Percentiles rank a stretch among this genome's conserved stretches.
phyloP scores from a whole-genome alignment of 1,140 invertebrate species.

The Hypsibius dujardini region DNA sequence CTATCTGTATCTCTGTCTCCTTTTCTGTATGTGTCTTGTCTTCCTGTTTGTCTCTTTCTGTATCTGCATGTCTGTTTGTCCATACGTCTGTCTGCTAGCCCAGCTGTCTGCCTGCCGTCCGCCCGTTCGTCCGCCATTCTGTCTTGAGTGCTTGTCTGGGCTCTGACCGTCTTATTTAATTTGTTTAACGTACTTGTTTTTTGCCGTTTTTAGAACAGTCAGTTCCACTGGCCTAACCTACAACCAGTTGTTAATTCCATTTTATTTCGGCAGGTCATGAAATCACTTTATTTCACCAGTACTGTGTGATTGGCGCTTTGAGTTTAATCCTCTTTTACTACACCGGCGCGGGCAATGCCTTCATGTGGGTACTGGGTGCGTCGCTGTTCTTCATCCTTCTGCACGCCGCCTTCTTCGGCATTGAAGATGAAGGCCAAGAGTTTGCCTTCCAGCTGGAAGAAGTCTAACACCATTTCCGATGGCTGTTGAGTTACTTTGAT shows the following conservation, averaged over 20 bases:
- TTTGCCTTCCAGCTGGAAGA: conserved; percentile 1
- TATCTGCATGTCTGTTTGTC: too few species aligned
- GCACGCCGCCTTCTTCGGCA: not conserved
- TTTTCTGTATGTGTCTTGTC: too few species aligned
- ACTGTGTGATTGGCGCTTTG: not conserved
- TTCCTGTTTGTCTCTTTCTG: conserved; percentile 17
- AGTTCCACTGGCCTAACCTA: too few species aligned
- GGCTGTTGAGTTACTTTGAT: too few species aligned
- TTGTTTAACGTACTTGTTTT: too few species aligned
- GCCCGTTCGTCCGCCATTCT: not conserved
- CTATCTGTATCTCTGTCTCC: too few species aligned
- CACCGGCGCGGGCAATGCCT: not conserved
- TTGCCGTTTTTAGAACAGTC: too few species aligned
- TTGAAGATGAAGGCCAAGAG: not conserved
- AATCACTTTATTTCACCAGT: conserved; percentile 2
- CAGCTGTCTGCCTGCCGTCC: conserved; percentile 38
- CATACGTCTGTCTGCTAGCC: too few species aligned
- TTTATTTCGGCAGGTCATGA: not conserved
- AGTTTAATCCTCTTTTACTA: not conserved
- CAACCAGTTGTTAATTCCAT: not conserved
- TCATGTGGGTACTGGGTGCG: not conserved
- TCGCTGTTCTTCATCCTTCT: not conserved
- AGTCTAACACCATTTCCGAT: not conserved
- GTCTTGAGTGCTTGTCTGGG: too few species aligned
- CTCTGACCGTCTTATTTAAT: too few species aligned